Evolutionary conservation across 2,113 vertebrate genomes (phyloP).

Genomic region (Megatriorchis doriae): DNA sequence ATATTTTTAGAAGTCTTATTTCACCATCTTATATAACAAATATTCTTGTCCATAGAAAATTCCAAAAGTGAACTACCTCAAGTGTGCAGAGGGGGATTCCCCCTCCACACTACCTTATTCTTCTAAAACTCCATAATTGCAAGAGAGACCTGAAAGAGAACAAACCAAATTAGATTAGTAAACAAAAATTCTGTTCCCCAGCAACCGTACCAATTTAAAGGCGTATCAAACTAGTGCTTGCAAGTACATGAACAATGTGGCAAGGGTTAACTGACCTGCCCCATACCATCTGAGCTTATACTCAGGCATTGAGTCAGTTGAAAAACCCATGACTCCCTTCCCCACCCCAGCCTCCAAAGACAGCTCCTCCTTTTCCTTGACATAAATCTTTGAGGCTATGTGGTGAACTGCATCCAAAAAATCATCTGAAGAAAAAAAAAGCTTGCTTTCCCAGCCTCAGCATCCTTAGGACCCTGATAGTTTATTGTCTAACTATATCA

Average conservation of each 20-base stretch:
- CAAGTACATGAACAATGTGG: neutral
- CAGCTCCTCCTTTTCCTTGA: neutral
- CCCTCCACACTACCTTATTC: constrained; percentile 79
- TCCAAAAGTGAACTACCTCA: constrained; percentile 72
- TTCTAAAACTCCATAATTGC: constrained; percentile 98
- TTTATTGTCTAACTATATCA: neutral
- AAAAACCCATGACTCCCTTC: neutral
- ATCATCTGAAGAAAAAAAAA: neutral
- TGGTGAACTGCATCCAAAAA: neutral
- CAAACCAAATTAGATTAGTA: constrained; percentile 9
- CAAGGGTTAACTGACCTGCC: neutral
- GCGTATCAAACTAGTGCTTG: neutral
- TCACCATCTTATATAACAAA: constrained; percentile 76
- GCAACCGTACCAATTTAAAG: neutral
- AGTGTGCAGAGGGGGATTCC: constrained; percentile 82
- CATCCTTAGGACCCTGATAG: neutral
- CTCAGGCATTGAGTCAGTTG: neutral
- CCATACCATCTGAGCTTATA: neutral
- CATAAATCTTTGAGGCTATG: neutral
- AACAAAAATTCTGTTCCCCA: neutral
- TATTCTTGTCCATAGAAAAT: constrained; percentile 68
- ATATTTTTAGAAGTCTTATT: constrained; percentile 60
- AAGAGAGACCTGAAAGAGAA: constrained; percentile 77
- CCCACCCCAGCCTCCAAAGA: neutral
- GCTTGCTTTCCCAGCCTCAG: neutral